These are phyloP conservation scores for Hippopotamus amphibius DNA, from an alignment of 2,113 vertebrate genomes.

Conservation along the genomic window DNA sequence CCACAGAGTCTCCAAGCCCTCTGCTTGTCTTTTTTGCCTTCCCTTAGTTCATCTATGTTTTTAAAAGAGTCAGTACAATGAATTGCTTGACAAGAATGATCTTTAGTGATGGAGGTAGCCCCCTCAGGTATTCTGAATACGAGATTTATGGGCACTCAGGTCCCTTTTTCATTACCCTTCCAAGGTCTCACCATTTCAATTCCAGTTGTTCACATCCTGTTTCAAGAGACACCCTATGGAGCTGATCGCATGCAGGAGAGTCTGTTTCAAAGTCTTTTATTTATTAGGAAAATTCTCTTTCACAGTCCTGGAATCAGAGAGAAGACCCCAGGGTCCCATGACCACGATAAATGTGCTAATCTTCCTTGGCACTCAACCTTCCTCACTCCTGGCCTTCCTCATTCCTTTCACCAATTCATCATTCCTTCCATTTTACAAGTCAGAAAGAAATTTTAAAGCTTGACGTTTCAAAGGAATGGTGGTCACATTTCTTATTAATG, in stretches of 20 bases:
- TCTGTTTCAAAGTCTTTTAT: conserved; percentile 83
- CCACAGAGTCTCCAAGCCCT: conserved; percentile 59
- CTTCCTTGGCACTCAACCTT: background rate
- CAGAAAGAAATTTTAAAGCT: background rate
- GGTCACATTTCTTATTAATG: conserved; percentile 80
- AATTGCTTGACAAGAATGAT: conserved; percentile 68
- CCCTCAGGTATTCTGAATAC: conserved; percentile 77
- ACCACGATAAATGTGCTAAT: conserved; percentile 74
- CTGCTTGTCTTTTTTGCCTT: conserved; percentile 49
- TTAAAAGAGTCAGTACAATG: conserved; percentile 57
- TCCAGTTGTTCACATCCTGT: conserved; percentile 87
- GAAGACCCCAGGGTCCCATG: conserved; percentile 82
- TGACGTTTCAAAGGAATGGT: conserved; percentile 72
- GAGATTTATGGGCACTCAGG: conserved; percentile 80
- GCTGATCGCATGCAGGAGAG: conserved; percentile 84
- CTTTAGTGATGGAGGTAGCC: conserved; percentile 70
- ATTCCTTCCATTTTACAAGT: background rate
- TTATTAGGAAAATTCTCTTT: conserved; percentile 86
- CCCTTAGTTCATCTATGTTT: conserved; percentile 1
- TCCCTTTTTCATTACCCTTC: conserved; percentile 82
- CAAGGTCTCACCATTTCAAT: conserved; percentile 83
- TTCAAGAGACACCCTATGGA: conserved; percentile 84
- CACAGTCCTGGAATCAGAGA: conserved; percentile 79
- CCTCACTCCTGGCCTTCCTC: background rate
- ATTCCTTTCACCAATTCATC: background rate